phyloP scores from a whole-genome alignment of 2,888 invertebrate genomes.

The Chrysolina oricalcia region DNA sequence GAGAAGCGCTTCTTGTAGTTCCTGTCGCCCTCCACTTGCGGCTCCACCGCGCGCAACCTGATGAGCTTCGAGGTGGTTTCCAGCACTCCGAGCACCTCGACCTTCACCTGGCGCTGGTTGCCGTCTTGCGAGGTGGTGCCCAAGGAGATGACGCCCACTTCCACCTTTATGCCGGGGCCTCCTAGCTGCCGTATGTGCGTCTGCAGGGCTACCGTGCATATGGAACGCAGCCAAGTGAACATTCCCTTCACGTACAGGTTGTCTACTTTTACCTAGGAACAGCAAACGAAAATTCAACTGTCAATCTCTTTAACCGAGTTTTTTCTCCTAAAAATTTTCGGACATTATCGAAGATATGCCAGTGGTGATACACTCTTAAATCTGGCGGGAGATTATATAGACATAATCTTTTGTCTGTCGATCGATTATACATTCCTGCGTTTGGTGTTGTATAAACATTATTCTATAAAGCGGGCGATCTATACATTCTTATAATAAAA shows the following conservation, averaged over 20 bases:
- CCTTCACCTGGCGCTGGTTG: constrained; percentile 81
- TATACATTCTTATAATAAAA: too few species aligned
- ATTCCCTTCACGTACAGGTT: constrained; percentile 80
- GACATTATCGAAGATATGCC: too few species aligned
- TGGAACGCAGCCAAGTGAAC: constrained; percentile 83
- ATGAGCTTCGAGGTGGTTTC: constrained; percentile 83
- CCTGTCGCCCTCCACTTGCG: constrained; percentile 84
- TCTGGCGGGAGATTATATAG: too few species aligned
- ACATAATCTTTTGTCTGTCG: too few species aligned
- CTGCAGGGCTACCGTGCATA: constrained; percentile 87
- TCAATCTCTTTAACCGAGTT: too few species aligned
- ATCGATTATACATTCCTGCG: too few species aligned
- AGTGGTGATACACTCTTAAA: too few species aligned
- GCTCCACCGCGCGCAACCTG: constrained; percentile 88
- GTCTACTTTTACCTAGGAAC: constrained; percentile 76
- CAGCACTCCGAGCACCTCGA: constrained; percentile 89
- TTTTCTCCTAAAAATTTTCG: too few species aligned
- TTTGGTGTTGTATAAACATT: too few species aligned
- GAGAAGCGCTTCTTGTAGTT: constrained; percentile 86
- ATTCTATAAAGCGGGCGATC: too few species aligned
- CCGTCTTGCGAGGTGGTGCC: constrained; percentile 88
- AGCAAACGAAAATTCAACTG: too few species aligned
- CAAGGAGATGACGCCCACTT: constrained; percentile 88
- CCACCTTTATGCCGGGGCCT: constrained; percentile 81
- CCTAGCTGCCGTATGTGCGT: constrained; percentile 84